Base-by-base conservation (phyloP, 2,113 vertebrate genomes). In the Miniopterus natalensis region DNA sequence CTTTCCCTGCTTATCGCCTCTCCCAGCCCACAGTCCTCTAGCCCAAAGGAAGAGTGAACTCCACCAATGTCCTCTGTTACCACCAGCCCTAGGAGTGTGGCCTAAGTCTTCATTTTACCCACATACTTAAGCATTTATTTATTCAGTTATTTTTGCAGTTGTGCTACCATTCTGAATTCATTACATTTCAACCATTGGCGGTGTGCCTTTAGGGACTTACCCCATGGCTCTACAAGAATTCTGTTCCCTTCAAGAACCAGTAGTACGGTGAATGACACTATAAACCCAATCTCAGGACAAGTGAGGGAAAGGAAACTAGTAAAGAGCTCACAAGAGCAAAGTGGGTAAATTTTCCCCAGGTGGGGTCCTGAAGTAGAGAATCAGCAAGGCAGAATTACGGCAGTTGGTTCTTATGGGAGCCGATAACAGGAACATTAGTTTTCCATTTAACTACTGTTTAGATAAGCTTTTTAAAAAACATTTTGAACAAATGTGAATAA, bases 141-240 rank as follows among this genome's bases (percentile, higher is more conserved):
- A 36, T 78, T 73, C 87, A 70, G 9, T 49, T 68, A 88, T 77
- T 94, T 95, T 96, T 85, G 51, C 53, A 53, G 31, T 59, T 83
- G 49, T 86, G 57, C 12, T 90, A 31, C 51, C n/a, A 91, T 94
- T 96, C 68, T 79, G 47, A 94, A 96, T 79, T 45, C 51, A 93
- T 63, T 75, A 70, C 63, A 75, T 80, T 93, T 95, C 55, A 95
- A 81, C 65, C 92, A 70, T 5, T 95, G 66, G 83, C 29, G 86
- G 29, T 47, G 40, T 59, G 31, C 45, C 57, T 25, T 90, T 40
- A 47, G 36, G 51, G 36, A 92, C 14, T 75, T 77, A 61, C 87
- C 84, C 42, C 40, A 70, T 20, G 14, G 31, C 42, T 27, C 36
- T 53, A 23, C 14, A n/a, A 75, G 71, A 92, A 70, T 86, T 94